Percentiles rank a stretch among this genome's conserved stretches.
Conservation (phyloP, 2,113 vertebrate species). For the Nibea coibor region DNA sequence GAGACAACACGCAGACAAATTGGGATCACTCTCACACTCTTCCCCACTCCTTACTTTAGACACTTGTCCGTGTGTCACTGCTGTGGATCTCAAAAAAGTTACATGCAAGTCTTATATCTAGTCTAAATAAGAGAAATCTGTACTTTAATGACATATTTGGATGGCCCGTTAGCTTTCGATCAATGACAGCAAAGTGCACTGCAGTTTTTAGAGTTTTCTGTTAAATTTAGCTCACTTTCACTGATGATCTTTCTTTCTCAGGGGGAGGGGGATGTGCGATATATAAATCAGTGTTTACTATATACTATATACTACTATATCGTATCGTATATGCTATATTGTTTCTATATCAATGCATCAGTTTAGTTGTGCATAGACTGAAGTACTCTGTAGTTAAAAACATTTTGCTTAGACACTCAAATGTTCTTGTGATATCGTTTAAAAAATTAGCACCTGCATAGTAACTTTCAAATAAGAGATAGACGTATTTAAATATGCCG, state of each 20-base stretch:
- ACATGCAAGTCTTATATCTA: constrained; percentile 69
- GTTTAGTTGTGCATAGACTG: constrained; percentile 2
- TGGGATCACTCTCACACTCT: constrained; percentile 67
- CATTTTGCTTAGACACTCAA: constrained; percentile 43
- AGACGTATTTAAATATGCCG: neutral
- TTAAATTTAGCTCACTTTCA: constrained; percentile 10
- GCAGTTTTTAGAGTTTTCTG: neutral
- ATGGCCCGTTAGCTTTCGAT: constrained; percentile 32
- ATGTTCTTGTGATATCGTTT: neutral
- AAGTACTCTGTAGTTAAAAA: constrained; percentile 18
- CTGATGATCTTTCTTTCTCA: constrained; percentile 38
- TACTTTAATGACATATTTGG: constrained; percentile 33
- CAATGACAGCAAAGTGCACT: neutral
- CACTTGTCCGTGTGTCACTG: constrained; percentile 71
- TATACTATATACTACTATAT: too few relatives aligned
- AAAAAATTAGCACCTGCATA: neutral
- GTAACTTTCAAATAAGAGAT: neutral
- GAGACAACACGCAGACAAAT: constrained; percentile 70
- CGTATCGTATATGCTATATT: too few relatives aligned
- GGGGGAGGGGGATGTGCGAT: constrained; percentile 51
- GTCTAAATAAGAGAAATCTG: constrained; percentile 34
- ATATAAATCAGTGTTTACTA: constrained; percentile 13
- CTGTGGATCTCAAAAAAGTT: constrained; percentile 80
- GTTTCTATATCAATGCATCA: constrained; percentile 16
- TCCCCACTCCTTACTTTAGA: constrained; percentile 76